Evolutionary conservation across 2,113 vertebrate genomes (phyloP), one percentile per base, ranked within the genome.

Genomic region (Spea multiplicata): DNA sequence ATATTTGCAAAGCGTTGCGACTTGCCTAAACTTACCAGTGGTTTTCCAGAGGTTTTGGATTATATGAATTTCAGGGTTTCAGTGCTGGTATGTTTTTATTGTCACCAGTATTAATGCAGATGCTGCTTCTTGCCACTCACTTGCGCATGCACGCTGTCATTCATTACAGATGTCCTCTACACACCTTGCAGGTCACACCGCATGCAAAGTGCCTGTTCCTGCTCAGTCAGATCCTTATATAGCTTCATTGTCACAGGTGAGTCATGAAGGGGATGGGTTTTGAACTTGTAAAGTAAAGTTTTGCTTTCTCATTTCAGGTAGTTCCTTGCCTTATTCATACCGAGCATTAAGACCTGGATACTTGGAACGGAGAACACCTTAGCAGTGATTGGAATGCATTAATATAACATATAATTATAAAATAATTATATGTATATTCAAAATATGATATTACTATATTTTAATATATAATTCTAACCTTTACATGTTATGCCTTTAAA

Each of bases 11-110:
- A 30, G 30, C 30, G 30, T 30, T 30, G 30, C 30, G 30, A 30
- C 2, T 30, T 30, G 30, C 30, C 53, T 79, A 71, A 48, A 81
- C 81, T 65, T 47, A 82, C 30, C 57, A 3, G 47, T 67, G 49
- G 71, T 9, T 81, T 81, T 75, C 49, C 71, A 30, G 72, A 69
- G 83, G 82, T 83, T 73, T 72, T 86, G 78, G 48, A 81, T 17
- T 45, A 7, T 46, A 65, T 47, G 6, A 71, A 44, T 12, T 57
- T 17, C 50, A 13, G 12, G 55, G 9, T 70, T 7, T 52, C 75
- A 8, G 5, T 55, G 17, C 3, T 55, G 52, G 17, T 49, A 44
- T 57, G 17, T 9, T 72, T 12, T 45, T 16, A 53, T 5, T 61
- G 8, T 61, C 30, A 52, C 62, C 57, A 10, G 62, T 8, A 53